Base-by-base conservation (phyloP, 2,888 invertebrate genomes). In the Plebejus melissa region DNA sequence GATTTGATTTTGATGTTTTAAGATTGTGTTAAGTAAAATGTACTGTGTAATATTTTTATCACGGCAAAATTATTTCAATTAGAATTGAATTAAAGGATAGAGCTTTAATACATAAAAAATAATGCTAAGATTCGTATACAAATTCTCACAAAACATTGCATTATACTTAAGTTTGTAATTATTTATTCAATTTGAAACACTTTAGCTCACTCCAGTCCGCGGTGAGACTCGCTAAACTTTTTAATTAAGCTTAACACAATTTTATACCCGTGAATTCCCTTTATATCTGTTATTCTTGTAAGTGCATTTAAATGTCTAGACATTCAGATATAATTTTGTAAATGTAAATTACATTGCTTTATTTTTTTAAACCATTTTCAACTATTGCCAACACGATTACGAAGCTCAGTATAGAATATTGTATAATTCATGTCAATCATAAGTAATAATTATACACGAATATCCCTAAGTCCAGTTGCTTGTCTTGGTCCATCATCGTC, bases 201-300 rank as follows among this genome's bases (percentile, higher is more conserved):
- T 65, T 65, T 32, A 65, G 13, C 9, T 58, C 16, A 22, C 58
- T 22, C 11, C 28, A 32, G 32, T 65, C 65, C 65, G 32, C 65
- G 65, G 65, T 36, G 22, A 32, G 65, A 4, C 65, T 11, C 16
- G 32, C 32, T 11, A 13, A 65, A 65, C 65, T 65, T 65, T 65
- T 65, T 36, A 65, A 65, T 65, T 65, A 65, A 60, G 60, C 60
- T 28, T 22, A 70, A 70, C 70, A 70, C 38, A 46, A 46, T 46
- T 71, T 71, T n/a, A 41, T 46, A 4, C 41, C 46, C 46, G 28
- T 22, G 46, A 71, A 79, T 80, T 80, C 78, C 78, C 22, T 46
- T 71, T 71, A 71, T 46, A 11, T 46, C 22, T 22, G 71, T 41
- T 41, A 71, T 41, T 71, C 71, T 41, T 71, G 71, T 50, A 16